Base-by-base conservation (phyloP, 2,797 vertebrate genomes). In the Eutrigla gurnardus region DNA sequence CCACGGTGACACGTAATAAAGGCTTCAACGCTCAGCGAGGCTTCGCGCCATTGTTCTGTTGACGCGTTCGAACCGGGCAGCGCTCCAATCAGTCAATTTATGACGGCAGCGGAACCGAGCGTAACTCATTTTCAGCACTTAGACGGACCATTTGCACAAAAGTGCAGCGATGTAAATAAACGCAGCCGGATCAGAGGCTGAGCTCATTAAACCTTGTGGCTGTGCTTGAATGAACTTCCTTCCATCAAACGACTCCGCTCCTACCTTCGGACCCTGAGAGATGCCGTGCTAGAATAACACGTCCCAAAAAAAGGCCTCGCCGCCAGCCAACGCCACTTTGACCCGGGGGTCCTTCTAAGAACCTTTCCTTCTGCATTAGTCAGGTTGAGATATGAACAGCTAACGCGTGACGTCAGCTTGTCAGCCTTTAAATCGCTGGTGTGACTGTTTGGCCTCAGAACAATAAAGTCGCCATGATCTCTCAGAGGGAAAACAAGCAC, bases 381-480 rank as follows among this genome's bases (percentile, higher is more conserved):
- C 10, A 0, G n/a, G 47, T 50, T 50, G 47, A 18, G n/a, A 50
- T 49, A 11, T 49, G 25, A 49, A 49, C 47, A 49, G n/a, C 47
- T 50, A 49, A 25, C 25, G 1, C 46, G 40, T 42, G 9, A 42
- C 25, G 25, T 25, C 25, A 25, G 25, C 25, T 25, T 25, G 25
- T 25, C 25, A 25, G 25, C 25, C 25, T 25, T 25, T 25, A 25
- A 25, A 25, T 25, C 25, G 25, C 25, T 25, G 25, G 25, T 25
- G 25, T 25, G 25, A 25, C 25, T 25, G 25, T 25, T 25, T 25
- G 25, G 25, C 25, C 25, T 25, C 25, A 25, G 25, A 68, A 65
- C 70, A 71, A 47, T 73, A 58, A 82, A 82, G 75, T 66, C 13
- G 8, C 47, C 15, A 0, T 39, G 70, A 76, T 75, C 76, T 75